Percentiles rank a stretch among this genome's conserved stretches.
These are phyloP conservation scores for Callospermophilus lateralis DNA, from an alignment of 2,113 vertebrate genomes.

Conservation along the genomic window DNA sequence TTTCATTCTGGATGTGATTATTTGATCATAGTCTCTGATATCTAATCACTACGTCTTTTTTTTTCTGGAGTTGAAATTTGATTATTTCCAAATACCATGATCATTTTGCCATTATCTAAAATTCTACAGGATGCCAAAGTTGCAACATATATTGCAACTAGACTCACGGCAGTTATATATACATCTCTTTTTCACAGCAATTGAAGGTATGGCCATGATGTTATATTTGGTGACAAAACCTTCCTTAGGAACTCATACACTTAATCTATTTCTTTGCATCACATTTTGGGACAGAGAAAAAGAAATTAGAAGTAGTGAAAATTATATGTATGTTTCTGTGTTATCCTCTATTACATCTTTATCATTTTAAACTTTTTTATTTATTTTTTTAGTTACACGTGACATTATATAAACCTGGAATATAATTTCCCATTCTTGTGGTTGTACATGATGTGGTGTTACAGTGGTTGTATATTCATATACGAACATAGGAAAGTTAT, in stretches of 20 bases:
- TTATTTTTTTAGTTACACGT: too few relatives aligned
- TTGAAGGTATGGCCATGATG: background rate
- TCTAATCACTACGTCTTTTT: background rate
- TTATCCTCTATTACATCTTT: background rate
- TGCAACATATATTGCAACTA: background rate
- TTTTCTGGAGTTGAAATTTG: background rate
- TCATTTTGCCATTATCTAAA: background rate
- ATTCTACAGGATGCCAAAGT: background rate
- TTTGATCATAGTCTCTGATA: background rate
- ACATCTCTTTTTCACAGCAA: background rate
- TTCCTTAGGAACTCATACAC: background rate
- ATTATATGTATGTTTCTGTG: background rate
- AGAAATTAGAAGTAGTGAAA: background rate
- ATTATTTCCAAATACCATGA: background rate
- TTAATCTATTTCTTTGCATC: background rate
- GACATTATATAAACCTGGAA: too few relatives aligned
- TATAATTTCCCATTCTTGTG: too few relatives aligned
- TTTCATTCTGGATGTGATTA: background rate
- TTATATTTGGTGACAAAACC: background rate
- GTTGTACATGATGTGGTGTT: too few relatives aligned
- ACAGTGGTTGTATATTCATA: too few relatives aligned
- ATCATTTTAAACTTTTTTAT: background rate
- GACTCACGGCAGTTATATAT: background rate
- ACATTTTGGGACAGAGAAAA: background rate
- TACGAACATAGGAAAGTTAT: too few relatives aligned